A percentile compares a stretch with the other conserved stretches of the same genome.
Evolutionary conservation across 2,888 invertebrate genomes (phyloP).

Genomic region (Xiphydria camelus): DNA sequence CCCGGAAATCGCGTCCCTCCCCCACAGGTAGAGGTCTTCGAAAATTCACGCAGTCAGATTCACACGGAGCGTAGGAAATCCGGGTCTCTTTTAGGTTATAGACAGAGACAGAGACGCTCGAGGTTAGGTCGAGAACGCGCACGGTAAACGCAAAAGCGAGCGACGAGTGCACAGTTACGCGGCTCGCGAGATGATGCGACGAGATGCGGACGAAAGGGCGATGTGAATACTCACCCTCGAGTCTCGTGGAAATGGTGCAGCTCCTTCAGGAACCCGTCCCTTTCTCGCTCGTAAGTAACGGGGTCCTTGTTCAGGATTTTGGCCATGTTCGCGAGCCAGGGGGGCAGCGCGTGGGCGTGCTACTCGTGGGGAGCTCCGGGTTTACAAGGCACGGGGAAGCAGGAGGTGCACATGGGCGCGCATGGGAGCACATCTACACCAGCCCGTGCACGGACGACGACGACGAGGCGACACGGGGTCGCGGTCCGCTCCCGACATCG

Average conservation of each 20-base stretch:
- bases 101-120: too few species aligned
- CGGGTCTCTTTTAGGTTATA: too few species aligned
- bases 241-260: conserved; percentile 89
- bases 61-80: too few species aligned
- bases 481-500: conserved; percentile 38
- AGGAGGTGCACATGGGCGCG: conserved; percentile 33
- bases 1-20: too few species aligned
- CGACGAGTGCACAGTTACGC: too few species aligned
- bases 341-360: conserved; percentile 21
- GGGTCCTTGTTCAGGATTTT: conserved; percentile 70
- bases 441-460: conserved; percentile 24
- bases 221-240: conserved; percentile 75
- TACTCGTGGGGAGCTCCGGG: conserved; percentile 31
- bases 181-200: too few species aligned
- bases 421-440: conserved; percentile 40
- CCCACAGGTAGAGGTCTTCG: too few species aligned
- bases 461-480: conserved; percentile 36
- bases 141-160: neutral
- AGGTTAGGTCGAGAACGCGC: too few species aligned
- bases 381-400: conserved; percentile 32
- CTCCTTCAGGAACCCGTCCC: conserved; percentile 80
- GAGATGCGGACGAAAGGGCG: conserved; percentile 4
- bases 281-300: conserved; percentile 76
- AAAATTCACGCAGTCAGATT: too few species aligned
- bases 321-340: conserved; percentile 61